Evolutionary conservation across 2,888 invertebrate species (phyloP), one percentile per base, ranked within the genome.

Genomic region (Phaonia tiefii): DNA sequence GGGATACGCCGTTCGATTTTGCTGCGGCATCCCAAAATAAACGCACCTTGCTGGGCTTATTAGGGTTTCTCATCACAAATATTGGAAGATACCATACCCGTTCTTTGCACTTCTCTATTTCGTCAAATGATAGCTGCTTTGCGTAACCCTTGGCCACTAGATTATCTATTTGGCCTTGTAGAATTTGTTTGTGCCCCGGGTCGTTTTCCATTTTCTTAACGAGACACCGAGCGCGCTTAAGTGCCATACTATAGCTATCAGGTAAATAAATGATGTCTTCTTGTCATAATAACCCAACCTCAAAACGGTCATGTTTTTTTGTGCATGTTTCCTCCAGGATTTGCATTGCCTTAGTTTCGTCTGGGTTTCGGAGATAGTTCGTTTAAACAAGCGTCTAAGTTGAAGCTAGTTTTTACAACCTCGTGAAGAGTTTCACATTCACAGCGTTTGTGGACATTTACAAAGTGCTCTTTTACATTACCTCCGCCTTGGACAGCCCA

Each of bases 31-130:
- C 44, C 44, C 44, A 44, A 11, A 44, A 11, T n/a, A 69, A 8
- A 1, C 75, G 20, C 1, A 49, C 26, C n/a, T 49, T 72, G 1
- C 49, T 49, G 1, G 83, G 84, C 54, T 88, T 86, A 56, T 81
- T 2, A 2, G 44, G 44, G 11, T 44, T 44, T 3, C 2, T 7
- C 1, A 58, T 46, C 4, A 79, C 71, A 56, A 72, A 72, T 31
- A 63, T 65, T n/a, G n/a, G n/a, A n/a, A n/a, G n/a, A n/a, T n/a
- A n/a, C n/a, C n/a, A n/a, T n/a, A n/a, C n/a, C n/a, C n/a, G 58
- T 4, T 15, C 4, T 0, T 25, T 1, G 3, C 37, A 25, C 7
- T 37, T 11, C 8, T 54, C 17, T 1, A 54, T 51, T 26, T 42
- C 66, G 2, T n/a, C 49, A 0, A 15, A 4, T 1, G 44, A 20